Base-by-base conservation (phyloP, 2,797 vertebrate genomes). In the Eupleurogrammus muticus region DNA sequence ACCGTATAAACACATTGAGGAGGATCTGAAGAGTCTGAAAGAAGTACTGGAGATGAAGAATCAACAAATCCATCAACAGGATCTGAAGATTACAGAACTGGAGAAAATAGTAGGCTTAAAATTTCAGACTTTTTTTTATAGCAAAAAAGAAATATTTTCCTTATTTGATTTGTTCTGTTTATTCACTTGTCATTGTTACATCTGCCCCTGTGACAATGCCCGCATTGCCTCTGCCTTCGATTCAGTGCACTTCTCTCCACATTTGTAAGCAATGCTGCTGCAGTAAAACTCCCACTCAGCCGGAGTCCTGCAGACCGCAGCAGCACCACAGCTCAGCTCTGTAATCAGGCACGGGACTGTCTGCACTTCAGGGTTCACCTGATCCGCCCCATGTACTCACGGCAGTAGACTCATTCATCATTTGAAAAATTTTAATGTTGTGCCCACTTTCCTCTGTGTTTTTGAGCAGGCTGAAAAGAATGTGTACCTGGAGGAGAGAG, bases 31-130 rank as follows among this genome's bases (percentile, higher is more conserved):
- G 85, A 99, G 98, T 70, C 93, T 99, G 62, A 97, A 96, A 85
- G 96, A 98, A 38, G 95, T 99, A 61, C 86, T 99, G 71, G 97
- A 98, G 89, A 97, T 99, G 97, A 99, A 99, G 90, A 99, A 97
- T 85, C 95, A 96, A 70, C 96, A 98, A 76, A 99, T 99, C 80
- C 98, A 98, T 78, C 92, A 97, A 64, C 98, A 99, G 87, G 97
- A 99, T 56, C 93, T 96, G 78, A 97, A 95, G 87, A 99, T 99
- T 24, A 90, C 96, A 9, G 96, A 98, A 59, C 90, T 99, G 78
- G 96, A 99, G 86, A 98, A 95, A 92, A 95, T 98, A 95, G 98
- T 99, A 89, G 91, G 95, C 61, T 86, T 89, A 68, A 79, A 89
- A 83, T 92, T 77, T 77, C 47, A 78, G 75, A 44, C 38, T 40